Evolutionary conservation across 1,140 invertebrate genomes (phyloP).

Genomic region (Drosophila suzukii): DNA sequence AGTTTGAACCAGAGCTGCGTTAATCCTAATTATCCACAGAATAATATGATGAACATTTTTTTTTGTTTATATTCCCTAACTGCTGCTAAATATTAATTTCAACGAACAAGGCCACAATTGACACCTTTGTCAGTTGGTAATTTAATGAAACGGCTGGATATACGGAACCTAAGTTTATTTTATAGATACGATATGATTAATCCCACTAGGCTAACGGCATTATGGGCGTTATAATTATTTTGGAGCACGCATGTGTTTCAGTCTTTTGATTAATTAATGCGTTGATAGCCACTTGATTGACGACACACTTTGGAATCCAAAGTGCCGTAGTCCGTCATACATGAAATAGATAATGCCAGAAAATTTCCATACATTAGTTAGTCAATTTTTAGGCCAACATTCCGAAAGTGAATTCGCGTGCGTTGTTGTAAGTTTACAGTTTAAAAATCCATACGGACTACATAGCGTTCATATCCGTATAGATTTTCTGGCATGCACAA

Average conservation of each 20-base stretch:
- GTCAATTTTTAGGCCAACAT: background rate
- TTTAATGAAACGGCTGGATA: conserved; percentile 32
- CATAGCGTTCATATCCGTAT: conserved; percentile 40
- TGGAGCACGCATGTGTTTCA: conserved; percentile 55
- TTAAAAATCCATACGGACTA: conserved; percentile 46
- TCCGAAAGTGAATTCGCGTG: conserved; percentile 35
- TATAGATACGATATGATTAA: conserved; percentile 28
- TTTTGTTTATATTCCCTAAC: background rate
- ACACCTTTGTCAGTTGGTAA: conserved; percentile 50
- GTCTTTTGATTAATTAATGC: conserved; percentile 59
- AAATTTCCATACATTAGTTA: conserved; percentile 1
- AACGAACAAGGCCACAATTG: conserved; percentile 31
- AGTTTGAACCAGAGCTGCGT: conserved; percentile 6
- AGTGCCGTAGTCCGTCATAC: conserved; percentile 4
- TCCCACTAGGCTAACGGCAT: conserved; percentile 18
- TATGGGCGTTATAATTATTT: conserved; percentile 68
- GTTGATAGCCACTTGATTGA: conserved; percentile 58
- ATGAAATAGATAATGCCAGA: conserved; percentile 14
- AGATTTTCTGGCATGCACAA: conserved; percentile 60
- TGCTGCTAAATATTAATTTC: background rate
- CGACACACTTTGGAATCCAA: conserved; percentile 18
- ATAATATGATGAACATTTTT: background rate
- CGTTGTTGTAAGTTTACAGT: conserved; percentile 24
- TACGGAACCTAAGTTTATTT: conserved; percentile 2
- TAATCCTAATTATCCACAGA: background rate